These are phyloP conservation scores for Clupea harengus DNA, from an alignment of 2,113 vertebrate genomes.

Conservation along the genomic window DNA sequence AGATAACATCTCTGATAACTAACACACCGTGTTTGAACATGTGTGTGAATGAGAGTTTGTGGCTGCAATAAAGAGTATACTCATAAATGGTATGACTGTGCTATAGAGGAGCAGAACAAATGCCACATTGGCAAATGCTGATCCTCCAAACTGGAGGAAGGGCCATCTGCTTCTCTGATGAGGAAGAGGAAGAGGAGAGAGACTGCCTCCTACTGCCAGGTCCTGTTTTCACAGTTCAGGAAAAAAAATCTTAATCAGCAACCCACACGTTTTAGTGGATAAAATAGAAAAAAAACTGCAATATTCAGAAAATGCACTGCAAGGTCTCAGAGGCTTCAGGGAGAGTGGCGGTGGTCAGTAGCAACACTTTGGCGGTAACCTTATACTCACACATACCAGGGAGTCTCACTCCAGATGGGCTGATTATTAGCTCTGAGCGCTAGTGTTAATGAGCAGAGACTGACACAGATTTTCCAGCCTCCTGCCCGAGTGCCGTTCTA, in stretches of 20 bases:
- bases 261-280: background rate
- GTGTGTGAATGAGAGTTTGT: background rate
- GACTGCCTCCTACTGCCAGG: background rate
- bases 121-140: background rate
- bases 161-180: background rate
- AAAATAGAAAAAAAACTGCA: background rate
- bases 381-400: background rate
- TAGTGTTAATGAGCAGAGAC: slow-evolving; percentile 43
- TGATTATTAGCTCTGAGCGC: slow-evolving; percentile 32
- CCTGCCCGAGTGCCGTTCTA: background rate
- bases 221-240: background rate
- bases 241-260: background rate
- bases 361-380: background rate
- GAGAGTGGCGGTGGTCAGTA: background rate
- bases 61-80: background rate
- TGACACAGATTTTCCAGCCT: slow-evolving; percentile 37
- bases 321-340: background rate
- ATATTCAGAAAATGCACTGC: background rate
- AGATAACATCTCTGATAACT: background rate
- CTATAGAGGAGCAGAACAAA: background rate
- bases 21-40: background rate
- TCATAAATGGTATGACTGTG: background rate
- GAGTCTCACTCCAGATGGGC: slow-evolving; percentile 54
- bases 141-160: background rate
- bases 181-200: background rate